phyloP scores from a whole-genome alignment of 1,140 invertebrate species.

The Telenomus remus region DNA sequence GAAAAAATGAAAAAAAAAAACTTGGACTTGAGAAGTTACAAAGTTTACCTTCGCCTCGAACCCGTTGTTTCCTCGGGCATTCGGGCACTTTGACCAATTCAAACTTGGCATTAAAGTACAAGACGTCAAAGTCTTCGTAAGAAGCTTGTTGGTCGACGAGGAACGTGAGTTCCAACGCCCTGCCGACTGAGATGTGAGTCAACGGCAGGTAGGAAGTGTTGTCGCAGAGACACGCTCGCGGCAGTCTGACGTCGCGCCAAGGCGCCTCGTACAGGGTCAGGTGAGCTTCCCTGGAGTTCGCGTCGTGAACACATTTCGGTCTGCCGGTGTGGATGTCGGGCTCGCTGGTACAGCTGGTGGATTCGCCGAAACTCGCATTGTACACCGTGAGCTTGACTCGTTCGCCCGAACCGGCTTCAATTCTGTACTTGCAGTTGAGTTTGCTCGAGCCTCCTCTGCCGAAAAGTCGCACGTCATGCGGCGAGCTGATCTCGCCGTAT shows the following conservation, averaged over 20 bases:
- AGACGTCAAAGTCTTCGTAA: slow-evolving; percentile 81
- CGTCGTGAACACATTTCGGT: slow-evolving; percentile 76
- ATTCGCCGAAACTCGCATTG: slow-evolving; percentile 82
- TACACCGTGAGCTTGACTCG: slow-evolving; percentile 81
- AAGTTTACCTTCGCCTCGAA: slow-evolving; percentile 75
- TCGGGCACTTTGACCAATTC: slow-evolving; percentile 80
- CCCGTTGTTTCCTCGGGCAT: slow-evolving; percentile 80
- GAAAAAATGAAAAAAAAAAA: no score
- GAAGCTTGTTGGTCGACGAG: slow-evolving; percentile 80
- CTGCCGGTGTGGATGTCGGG: slow-evolving; percentile 83
- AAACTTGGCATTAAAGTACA: slow-evolving; percentile 82
- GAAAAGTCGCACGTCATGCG: slow-evolving; percentile 84
- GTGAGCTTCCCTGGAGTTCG: slow-evolving; percentile 76
- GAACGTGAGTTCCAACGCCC: slow-evolving; percentile 80
- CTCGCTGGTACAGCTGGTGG: slow-evolving; percentile 80
- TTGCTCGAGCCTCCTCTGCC: slow-evolving; percentile 84
- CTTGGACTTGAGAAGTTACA: slow-evolving; percentile 10
- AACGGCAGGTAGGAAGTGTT: slow-evolving; percentile 79
- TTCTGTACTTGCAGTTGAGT: slow-evolving; percentile 84
- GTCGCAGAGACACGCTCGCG: slow-evolving; percentile 82
- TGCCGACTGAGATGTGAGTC: slow-evolving; percentile 79
- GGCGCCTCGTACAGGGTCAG: slow-evolving; percentile 80
- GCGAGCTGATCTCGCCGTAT: slow-evolving; percentile 80
- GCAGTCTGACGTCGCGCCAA: slow-evolving; percentile 79
- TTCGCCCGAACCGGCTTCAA: slow-evolving; percentile 81